These are phyloP conservation scores for Thryonomys swinderianus DNA, from an alignment of 2,113 vertebrate genomes.

Conservation along the genomic window DNA sequence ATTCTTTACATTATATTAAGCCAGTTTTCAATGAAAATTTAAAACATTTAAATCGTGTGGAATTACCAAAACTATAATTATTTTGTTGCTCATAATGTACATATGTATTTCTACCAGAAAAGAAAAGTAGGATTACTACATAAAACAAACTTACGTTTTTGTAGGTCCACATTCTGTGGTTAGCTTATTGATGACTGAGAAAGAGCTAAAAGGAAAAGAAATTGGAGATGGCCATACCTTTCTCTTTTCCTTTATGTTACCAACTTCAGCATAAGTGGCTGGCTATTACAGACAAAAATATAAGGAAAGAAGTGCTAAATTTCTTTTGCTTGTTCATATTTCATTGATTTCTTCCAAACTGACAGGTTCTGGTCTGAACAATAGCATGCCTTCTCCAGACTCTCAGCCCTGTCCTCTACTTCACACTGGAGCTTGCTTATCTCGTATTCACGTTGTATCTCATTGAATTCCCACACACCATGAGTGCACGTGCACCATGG, in stretches of 20 bases:
- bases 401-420: no score
- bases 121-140: not conserved
- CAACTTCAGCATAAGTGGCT: not conserved
- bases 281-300: not conserved
- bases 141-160: not conserved
- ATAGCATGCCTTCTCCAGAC: not conserved
- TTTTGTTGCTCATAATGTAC: not conserved
- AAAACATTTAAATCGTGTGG: not conserved
- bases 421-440: not conserved
- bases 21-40: conserved; percentile 23
- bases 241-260: not conserved
- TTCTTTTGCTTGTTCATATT: not conserved
- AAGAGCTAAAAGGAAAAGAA: not conserved
- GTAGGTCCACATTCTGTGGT: not conserved
- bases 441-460: not conserved
- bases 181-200: not conserved
- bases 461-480: rapidly evolving
- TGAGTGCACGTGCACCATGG: not conserved
- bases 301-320: not conserved
- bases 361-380: not conserved
- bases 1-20: not conserved
- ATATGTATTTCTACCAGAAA: not conserved
- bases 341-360: not conserved
- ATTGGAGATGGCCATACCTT: not conserved
- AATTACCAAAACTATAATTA: not conserved